Evolutionary conservation across 2,888 invertebrate genomes (phyloP).

Genomic region (Callyntrura sp.): DNA sequence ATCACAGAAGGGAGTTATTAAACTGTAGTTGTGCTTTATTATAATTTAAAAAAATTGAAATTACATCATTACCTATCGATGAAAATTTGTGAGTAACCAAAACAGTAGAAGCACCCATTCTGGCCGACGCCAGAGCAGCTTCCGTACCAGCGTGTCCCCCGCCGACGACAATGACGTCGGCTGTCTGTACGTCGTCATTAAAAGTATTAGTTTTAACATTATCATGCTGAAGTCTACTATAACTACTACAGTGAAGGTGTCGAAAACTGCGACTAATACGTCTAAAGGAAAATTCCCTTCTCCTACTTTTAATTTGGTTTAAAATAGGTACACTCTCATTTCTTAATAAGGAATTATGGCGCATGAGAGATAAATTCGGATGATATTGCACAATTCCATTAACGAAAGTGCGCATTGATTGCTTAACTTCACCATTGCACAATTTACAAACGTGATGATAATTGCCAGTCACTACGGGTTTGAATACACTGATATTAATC

Average conservation of each 20-base stretch:
- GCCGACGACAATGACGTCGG: constrained; percentile 60
- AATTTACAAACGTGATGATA: too few relatives aligned
- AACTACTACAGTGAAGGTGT: background rate
- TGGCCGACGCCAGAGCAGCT: constrained; percentile 92
- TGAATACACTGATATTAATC: background rate
- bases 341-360: too few relatives aligned
- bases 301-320: too few relatives aligned
- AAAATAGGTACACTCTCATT: too few relatives aligned
- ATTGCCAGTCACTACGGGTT: background rate
- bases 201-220: background rate
- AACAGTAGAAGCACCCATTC: constrained; percentile 93
- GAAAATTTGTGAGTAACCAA: constrained; percentile 93
- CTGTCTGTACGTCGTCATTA: background rate
- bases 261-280: background rate
- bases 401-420: background rate
- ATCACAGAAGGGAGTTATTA: background rate
- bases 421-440: background rate
- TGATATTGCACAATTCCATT: background rate
- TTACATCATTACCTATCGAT: constrained; percentile 90
- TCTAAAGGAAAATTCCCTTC: too few relatives aligned
- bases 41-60: background rate
- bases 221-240: too few relatives aligned
- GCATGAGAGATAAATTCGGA: too few relatives aligned
- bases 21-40: background rate
- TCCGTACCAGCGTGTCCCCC: constrained; percentile 96